Percentiles rank a stretch among this genome's conserved stretches.
phyloP scores from a whole-genome alignment of 1,140 invertebrate species.

The Heliconius nattereri region DNA sequence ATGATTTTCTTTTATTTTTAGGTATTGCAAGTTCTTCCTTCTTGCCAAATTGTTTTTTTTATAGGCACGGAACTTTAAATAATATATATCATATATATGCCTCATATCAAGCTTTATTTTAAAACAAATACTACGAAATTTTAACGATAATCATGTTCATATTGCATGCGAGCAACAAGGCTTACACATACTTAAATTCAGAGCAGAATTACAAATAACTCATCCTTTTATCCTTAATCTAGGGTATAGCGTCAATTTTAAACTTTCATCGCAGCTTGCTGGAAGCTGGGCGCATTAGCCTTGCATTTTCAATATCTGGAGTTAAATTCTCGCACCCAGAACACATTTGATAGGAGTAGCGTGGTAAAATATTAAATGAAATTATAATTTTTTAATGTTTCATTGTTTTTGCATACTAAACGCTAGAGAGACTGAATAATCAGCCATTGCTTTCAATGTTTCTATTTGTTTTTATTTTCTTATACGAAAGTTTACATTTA shows the following conservation, averaged over 20 bases:
- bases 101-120: background rate
- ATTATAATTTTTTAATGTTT: too few relatives aligned
- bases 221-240: slow-evolving; percentile 32
- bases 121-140: background rate
- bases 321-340: slow-evolving; percentile 17
- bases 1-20: too few relatives aligned
- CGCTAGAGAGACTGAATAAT: too few relatives aligned
- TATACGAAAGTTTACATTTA: too few relatives aligned
- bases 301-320: slow-evolving; percentile 31
- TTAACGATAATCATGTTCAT: background rate
- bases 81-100: too few relatives aligned
- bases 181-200: slow-evolving; percentile 11
- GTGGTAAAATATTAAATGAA: background rate
- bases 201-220: slow-evolving; percentile 27
- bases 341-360: background rate
- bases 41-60: too few relatives aligned
- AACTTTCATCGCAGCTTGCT: slow-evolving; percentile 28
- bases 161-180: background rate
- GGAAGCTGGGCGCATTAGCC: slow-evolving; percentile 30
- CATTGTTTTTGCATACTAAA: too few relatives aligned
- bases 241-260: slow-evolving; percentile 33
- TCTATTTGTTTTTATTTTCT: too few relatives aligned
- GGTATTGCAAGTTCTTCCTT: too few relatives aligned
- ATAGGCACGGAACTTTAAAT: too few relatives aligned
- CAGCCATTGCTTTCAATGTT: too few relatives aligned